Evolutionary conservation across 2,888 invertebrate species (phyloP).

Genomic region (Ectemnius lituratus): DNA sequence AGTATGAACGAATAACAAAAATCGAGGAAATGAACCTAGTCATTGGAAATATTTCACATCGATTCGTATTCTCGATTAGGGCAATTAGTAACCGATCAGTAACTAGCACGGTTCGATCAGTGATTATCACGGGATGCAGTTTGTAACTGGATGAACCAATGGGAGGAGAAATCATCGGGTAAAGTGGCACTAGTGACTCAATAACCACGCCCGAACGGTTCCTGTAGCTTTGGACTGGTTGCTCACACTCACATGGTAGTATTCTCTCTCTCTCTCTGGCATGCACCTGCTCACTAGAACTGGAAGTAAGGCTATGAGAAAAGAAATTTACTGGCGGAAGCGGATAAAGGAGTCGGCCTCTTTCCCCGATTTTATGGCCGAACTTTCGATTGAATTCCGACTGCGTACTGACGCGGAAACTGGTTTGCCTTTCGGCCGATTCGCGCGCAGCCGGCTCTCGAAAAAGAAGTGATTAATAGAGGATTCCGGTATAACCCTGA

Average conservation of each 20-base stretch:
- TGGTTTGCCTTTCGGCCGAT: too few relatives aligned
- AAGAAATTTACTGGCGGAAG: neutral
- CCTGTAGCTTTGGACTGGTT: too few relatives aligned
- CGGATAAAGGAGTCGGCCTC: neutral
- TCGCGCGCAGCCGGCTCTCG: neutral
- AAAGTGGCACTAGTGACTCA: too few relatives aligned
- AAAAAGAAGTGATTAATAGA: neutral
- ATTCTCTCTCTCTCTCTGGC: too few relatives aligned
- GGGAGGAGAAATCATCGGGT: too few relatives aligned
- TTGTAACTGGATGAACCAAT: too few relatives aligned
- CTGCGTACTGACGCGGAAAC: neutral
- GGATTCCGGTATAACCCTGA: too few relatives aligned
- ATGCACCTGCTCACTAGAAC: neutral
- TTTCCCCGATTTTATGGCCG: constrained; percentile 3
- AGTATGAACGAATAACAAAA: constrained; percentile 15
- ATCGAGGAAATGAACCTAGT: constrained; percentile 14
- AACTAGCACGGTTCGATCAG: neutral
- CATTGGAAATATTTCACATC: constrained; percentile 7
- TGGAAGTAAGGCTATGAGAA: neutral
- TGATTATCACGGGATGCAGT: too few relatives aligned
- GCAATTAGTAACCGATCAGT: neutral
- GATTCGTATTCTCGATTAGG: constrained; percentile 15
- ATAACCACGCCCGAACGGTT: too few relatives aligned
- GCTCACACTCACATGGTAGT: too few relatives aligned
- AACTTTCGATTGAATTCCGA: constrained; percentile 4